Evolutionary conservation across 2,797 vertebrate species (phyloP), one percentile per base, ranked within the genome.

Genomic region (Heterohyrax brucei): DNA sequence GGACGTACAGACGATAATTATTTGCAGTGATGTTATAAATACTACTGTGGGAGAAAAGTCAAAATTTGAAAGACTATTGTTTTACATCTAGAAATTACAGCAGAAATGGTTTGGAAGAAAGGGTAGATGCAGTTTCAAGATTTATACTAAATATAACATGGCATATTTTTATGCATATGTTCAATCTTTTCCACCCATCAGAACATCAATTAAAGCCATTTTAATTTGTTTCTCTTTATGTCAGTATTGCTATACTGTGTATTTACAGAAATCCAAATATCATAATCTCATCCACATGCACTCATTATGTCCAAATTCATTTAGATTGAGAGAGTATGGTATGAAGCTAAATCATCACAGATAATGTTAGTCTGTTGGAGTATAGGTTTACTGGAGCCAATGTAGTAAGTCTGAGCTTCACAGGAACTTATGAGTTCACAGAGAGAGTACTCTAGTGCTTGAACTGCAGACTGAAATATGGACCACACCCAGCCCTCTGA

Each of bases 331-430:
- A 46, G 30, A 61, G 4, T 24, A 14, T 14, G n/a, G 19, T 6
- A 22, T 12, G n/a, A n/a, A 7, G 18, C 22, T 33, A 5, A 68
- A 24, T 70, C 59, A 48, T 62, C 14, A 64, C n/a, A 5, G n/a
- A 30, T 53, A 26, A 82, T 13, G 21, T n/a, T 10, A 2, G 6
- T 22, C 2, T 44, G 44, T n/a, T 1, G 14, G 46, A 66, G 21
- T 21, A 14, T 0, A 56, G n/a, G 13, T 73, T 14, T 56, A 0
- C 30, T 0, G 7, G 22, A 30, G 19, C 6, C 10, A 2, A 6
- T 8, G 6, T 2, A 2, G 39, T 14, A 33, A 24, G 10, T 79
- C 6, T 39, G 53, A 26, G 26, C 39, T 46, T n/a, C 48, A 1
- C 0, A 73, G 64, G 3, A 68, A 39, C 75, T 82, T 70, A 70